These are phyloP conservation scores for Lagria hirta DNA, from an alignment of 2,888 invertebrate genomes.

Conservation along the genomic window DNA sequence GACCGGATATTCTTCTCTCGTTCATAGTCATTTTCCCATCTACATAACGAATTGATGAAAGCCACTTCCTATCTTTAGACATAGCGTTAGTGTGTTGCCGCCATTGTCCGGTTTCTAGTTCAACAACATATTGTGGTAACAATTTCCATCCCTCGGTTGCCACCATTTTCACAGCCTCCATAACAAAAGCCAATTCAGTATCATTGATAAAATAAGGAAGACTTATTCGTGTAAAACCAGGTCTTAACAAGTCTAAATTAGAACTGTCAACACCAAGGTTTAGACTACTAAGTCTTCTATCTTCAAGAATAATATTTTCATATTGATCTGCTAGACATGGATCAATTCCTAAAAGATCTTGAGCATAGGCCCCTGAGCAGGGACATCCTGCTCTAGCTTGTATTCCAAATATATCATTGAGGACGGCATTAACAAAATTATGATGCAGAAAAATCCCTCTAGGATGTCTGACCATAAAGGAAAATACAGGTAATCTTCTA, in stretches of 20 bases:
- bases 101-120: conserved; percentile 89
- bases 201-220: conserved; percentile 84
- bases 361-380: conserved; percentile 82
- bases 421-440: conserved; percentile 81
- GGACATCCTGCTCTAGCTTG: conserved; percentile 80
- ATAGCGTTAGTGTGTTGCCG: conserved; percentile 77
- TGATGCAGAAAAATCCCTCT: conserved; percentile 84
- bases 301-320: conserved; percentile 68
- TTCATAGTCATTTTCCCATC: conserved; percentile 75
- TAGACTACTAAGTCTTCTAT: conserved; percentile 58
- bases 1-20: conserved; percentile 71
- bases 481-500: conserved; percentile 78
- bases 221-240: conserved; percentile 83
- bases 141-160: conserved; percentile 89
- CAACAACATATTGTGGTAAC: conserved; percentile 83
- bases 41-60: conserved; percentile 67
- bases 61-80: conserved; percentile 79
- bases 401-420: conserved; percentile 91
- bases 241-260: conserved; percentile 72
- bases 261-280: conserved; percentile 53
- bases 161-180: conserved; percentile 83
- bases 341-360: conserved; percentile 82
- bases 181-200: conserved; percentile 74
- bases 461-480: conserved; percentile 81
- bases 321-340: conserved; percentile 73